These are phyloP conservation scores for Pipistrellus pipistrellus DNA, from an alignment of 2,797 vertebrate genomes.

Conservation along the genomic window DNA sequence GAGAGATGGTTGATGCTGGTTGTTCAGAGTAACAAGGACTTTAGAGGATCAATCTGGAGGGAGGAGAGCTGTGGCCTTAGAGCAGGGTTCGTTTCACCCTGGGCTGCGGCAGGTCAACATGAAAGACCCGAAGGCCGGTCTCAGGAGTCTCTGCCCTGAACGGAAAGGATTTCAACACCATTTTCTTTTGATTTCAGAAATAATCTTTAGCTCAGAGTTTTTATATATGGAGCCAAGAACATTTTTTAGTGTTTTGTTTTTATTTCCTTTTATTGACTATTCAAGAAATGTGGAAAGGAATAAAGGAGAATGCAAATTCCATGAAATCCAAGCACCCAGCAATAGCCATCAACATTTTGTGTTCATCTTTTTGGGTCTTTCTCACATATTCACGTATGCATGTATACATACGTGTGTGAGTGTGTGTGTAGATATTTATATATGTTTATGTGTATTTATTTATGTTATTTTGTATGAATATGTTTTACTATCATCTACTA, in stretches of 20 bases:
- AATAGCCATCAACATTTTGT: not conserved
- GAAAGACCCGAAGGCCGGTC: not conserved
- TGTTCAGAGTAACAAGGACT: constrained; percentile 37
- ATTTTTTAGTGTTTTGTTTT: constrained; percentile 16
- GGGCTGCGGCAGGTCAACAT: not conserved
- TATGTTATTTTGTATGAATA: not conserved
- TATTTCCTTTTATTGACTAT: constrained; percentile 25
- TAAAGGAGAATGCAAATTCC: not conserved
- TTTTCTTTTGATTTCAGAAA: not conserved
- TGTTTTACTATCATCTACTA: not conserved
- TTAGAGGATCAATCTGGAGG: not conserved
- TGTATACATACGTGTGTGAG: not conserved
- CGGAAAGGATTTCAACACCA: not conserved
- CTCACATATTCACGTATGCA: not conserved
- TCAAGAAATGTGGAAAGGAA: constrained; percentile 35
- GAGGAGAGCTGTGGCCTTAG: not conserved
- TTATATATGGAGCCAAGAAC: not conserved
- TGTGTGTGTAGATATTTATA: not conserved
- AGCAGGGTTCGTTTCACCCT: not conserved
- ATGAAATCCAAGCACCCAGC: not conserved
- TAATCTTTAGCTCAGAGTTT: not conserved
- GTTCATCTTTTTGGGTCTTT: not conserved
- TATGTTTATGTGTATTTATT: not conserved
- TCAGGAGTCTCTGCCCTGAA: not conserved
- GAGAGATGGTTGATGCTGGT: not conserved